Evolutionary conservation across 35 echinoderm and acorn worm species (phyloP).

Genomic region (Strongylocentrotus purpuratus): DNA sequence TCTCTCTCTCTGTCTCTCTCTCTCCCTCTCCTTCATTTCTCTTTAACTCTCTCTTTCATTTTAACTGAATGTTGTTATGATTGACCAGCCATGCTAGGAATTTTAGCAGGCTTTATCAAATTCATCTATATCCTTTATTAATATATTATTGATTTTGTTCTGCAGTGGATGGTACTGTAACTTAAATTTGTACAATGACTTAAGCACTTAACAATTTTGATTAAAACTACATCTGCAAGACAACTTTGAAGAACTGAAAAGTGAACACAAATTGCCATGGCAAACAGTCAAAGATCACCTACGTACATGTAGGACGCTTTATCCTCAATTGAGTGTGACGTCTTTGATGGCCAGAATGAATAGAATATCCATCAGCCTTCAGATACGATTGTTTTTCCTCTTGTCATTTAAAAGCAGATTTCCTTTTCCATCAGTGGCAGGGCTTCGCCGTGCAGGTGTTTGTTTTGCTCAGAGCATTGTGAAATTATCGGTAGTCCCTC

Average conservation of each 20-base stretch:
- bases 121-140: background rate
- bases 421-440: background rate
- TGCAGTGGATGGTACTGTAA: background rate
- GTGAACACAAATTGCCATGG: background rate
- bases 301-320: background rate
- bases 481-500: background rate
- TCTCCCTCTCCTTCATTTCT: background rate
- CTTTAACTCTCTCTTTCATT: background rate
- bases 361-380: background rate
- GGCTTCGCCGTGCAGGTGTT: background rate
- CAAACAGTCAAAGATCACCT: background rate
- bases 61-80: background rate
- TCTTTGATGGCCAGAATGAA: background rate
- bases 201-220: background rate
- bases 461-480: background rate
- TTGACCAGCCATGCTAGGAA: too few relatives aligned
- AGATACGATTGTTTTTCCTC: background rate
- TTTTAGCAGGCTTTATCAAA: background rate
- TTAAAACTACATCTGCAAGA: background rate
- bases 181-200: background rate
- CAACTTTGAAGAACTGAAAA: background rate
- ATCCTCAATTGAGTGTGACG: background rate
- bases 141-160: background rate
- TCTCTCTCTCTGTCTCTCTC: background rate
- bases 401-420: background rate